Evolutionary conservation across 2,888 invertebrate species (phyloP), one percentile per base, ranked within the genome.

Genomic region (Dynastes tityus): DNA sequence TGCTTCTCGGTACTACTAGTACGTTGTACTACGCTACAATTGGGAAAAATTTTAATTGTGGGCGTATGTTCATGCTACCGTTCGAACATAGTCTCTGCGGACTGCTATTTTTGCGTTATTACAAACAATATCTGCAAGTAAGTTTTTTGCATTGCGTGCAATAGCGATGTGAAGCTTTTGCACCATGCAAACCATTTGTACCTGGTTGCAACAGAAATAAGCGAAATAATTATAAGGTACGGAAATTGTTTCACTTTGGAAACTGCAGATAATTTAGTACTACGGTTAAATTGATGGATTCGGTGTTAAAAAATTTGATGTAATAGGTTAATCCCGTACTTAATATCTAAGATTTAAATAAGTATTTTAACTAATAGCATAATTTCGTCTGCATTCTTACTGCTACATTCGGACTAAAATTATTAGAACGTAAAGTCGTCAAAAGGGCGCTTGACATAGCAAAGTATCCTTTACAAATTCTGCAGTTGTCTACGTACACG

Each of bases 11-110:
- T 68, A 68, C 51, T 68, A 29, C 13, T 32, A 27, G 51, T 45
- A 29, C 51, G 22, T 58, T 22, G 55, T 22, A 58, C 8, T 8
- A 6, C 22, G 6, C 27, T 68, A 49, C 2, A 63, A 68, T 68
- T 68, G 68, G 13, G 51, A 68, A 51, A 53, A 45, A 68, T 51
- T 68, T 68, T 68, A 68, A 68, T 68, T 68, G 68, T 68, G 51
- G 68, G 68, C 68, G 68, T 68, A 68, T 22, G 13, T 68, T 51
- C 29, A 27, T 68, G 68, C 68, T 68, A 68, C 68, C 68, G 68
- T 68, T 51, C 51, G n/a, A 27, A 51, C 27, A 29, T 13, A 29
- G 27, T 51, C 51, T 68, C 51, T 29, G 13, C 9, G 22, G 37
- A 45, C 16, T 6, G n/a, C 2, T 51, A 68, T 49, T 49, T 67